Evolutionary conservation across 2,888 invertebrate genomes (phyloP).

Genomic region (Drosophila demipolita): DNA sequence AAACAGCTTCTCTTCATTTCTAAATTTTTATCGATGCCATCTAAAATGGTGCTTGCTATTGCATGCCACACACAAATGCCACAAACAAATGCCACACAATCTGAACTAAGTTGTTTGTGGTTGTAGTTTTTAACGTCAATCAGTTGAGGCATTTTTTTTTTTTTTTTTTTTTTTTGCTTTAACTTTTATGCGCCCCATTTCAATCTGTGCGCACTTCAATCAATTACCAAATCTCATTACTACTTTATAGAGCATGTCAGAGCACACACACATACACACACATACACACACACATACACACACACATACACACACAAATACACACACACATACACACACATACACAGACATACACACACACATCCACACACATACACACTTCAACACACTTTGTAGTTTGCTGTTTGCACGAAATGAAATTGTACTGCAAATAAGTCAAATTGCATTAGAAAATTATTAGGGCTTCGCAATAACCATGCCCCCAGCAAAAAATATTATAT

Average conservation of each 20-base stretch:
- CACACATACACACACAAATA: constrained; percentile 11
- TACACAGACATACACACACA: constrained; percentile 1
- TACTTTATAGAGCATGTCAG: constrained; percentile 74
- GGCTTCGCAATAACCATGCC: constrained; percentile 12
- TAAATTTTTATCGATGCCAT: not conserved
- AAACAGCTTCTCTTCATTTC: not conserved
- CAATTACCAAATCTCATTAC: constrained; percentile 81
- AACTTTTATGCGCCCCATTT: constrained; percentile 23
- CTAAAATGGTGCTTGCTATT: constrained; percentile 31
- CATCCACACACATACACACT: constrained; percentile 8
- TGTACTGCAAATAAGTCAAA: constrained; percentile 49
- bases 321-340: constrained; percentile 13
- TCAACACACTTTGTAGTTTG: constrained; percentile 46
- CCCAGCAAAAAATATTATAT: constrained; percentile 24
- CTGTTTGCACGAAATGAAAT: constrained; percentile 40
- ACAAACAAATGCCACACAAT: constrained; percentile 30
- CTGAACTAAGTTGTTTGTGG: constrained; percentile 18
- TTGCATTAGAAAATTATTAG: constrained; percentile 38
- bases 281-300: constrained; percentile 15
- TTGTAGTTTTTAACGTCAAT: constrained; percentile 53
- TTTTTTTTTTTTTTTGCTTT: constrained; percentile 36
- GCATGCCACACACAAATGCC: constrained; percentile 27
- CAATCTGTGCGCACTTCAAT: constrained; percentile 58
- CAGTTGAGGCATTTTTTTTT: constrained; percentile 54
- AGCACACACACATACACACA: constrained; percentile 15